Base-by-base conservation (phyloP, 2,113 vertebrate genomes). In the Labrus mixtus region DNA sequence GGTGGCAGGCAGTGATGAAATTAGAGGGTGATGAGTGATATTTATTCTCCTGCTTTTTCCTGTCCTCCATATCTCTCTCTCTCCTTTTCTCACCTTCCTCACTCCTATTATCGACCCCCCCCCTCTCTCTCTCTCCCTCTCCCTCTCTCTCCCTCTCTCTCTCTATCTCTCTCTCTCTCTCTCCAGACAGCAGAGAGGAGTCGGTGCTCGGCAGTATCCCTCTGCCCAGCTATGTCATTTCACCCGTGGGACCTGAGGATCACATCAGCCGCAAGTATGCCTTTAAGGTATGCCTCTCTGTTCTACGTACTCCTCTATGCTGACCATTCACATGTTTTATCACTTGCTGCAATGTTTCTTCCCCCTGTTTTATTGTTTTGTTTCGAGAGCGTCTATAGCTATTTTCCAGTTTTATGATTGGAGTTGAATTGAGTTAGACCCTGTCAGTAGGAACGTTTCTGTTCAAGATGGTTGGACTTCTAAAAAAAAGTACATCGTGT, bases 191-290 rank as follows among this genome's bases (percentile, higher is more conserved):
- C 94, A 96, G 97, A 95, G 97, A 99, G 90, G 97, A 99, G 82
- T 93, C 89, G 0, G 95, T 99, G 69, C 90, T 99, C 4, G 97
- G 97, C 17, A 98, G 97, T 92, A 97, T 99, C 68, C 97, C 97
- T 17, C 87, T 99, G 85, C 97, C 96, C 85, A 97, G 97, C 87
- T 99, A 99, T 0, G 93, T 96, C 19, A 95, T 97, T 87, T 95
- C 96, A 39, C 89, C 96, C 0, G 95, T 98, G 80, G 95, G 92
- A 72, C 90, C 95, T 0, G 96, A 97, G 68, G 97, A 99, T 90
- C 97, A 97, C 50, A 97, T 98, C 81, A 96, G 95, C 89, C 97
- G 97, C 87, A 99, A 97, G 82, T 97, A 95, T 90, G 96, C 97
- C 81, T 99, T 99, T 79, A 99, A 98, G 97, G 97, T 99, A 92